Base-by-base conservation (phyloP, 2,797 vertebrate species). In the Brachymystax lenok region DNA sequence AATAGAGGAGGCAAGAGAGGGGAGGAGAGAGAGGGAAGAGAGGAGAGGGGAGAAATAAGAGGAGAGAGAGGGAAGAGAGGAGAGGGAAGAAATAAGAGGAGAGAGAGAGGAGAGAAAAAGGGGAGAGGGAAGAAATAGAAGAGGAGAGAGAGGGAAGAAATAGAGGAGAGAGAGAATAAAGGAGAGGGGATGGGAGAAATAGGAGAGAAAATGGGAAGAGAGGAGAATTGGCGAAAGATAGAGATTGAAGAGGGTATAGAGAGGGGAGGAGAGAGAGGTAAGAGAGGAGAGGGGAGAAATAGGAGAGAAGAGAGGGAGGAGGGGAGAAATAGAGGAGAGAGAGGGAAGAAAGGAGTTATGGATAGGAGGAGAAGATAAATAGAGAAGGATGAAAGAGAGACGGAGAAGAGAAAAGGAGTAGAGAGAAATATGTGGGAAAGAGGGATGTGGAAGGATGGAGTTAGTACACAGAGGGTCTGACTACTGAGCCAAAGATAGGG, bases 381-480 rank as follows among this genome's bases (percentile, higher is more conserved):
- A 16, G 56, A 21, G 54, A 30, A 46, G 40, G 30, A 51, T 63
- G 59, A 56, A 8, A 4, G 6, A 24, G 35, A 33, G 64, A 3
- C n/a, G n/a, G 8, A 63, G 68, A 54, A 35, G 40, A 5, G 27
- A 16, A 14, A 52, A 28, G 69, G 21, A 19, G 12, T 14, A 33
- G 33, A 40, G 12, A 33, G 30, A 33, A 19, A 71, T 1, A 51
- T 50, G 35, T n/a, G 27, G 61, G 40, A 40, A 27, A 27, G n/a
- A n/a, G 19, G 16, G n/a, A n/a, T 28, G 13, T 51, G 30, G 30
- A 63, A 28, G 54, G 27, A 17, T 56, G 59, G 51, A 52, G 76
- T 88, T 82, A 83, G 68, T 83, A 75, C 4, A 81, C 59, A 88
- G 64, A 82, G 50, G 74, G 73, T 69, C 2, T 66, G 64, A 71